These are phyloP conservation scores for Micromys minutus DNA, from an alignment of 2,113 vertebrate genomes.

Conservation along the genomic window DNA sequence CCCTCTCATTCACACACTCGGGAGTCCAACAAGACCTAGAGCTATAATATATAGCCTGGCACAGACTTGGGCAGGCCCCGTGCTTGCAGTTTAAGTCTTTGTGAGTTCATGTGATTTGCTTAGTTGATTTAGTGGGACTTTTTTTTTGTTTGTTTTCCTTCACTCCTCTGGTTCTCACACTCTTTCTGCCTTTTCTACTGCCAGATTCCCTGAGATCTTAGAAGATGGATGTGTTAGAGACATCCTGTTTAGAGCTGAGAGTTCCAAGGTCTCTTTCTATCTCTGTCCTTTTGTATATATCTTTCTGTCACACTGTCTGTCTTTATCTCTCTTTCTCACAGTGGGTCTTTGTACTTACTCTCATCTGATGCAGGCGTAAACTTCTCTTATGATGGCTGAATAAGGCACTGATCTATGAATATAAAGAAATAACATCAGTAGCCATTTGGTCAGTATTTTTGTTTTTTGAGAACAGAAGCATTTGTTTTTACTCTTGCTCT, in stretches of 20 bases:
- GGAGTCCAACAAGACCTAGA: not conserved
- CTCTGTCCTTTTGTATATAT: no score
- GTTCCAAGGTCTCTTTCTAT: not conserved
- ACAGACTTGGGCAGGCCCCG: not conserved
- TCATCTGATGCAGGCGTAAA: not conserved
- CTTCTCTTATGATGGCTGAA: not conserved
- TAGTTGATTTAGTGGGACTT: not conserved
- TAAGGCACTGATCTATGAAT: not conserved
- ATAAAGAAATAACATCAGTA: not conserved
- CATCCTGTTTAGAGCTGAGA: not conserved
- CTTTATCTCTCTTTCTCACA: not conserved
- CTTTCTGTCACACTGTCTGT: not conserved
- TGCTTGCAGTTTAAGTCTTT: not conserved
- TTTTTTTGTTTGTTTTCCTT: not conserved
- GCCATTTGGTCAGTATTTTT: not conserved
- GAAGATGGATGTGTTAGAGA: not conserved
- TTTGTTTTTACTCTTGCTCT: not conserved
- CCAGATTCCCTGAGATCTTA: not conserved
- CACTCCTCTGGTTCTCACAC: not conserved
- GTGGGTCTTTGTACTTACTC: not conserved
- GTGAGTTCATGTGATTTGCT: not conserved
- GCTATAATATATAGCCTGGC: not conserved
- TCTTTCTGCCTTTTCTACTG: not conserved
- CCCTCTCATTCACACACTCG: not conserved
- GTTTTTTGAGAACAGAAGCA: not conserved